Evolutionary conservation across 2,113 vertebrate genomes (phyloP), one percentile per base, ranked within the genome.

Genomic region (Forbesichthys agassizii): DNA sequence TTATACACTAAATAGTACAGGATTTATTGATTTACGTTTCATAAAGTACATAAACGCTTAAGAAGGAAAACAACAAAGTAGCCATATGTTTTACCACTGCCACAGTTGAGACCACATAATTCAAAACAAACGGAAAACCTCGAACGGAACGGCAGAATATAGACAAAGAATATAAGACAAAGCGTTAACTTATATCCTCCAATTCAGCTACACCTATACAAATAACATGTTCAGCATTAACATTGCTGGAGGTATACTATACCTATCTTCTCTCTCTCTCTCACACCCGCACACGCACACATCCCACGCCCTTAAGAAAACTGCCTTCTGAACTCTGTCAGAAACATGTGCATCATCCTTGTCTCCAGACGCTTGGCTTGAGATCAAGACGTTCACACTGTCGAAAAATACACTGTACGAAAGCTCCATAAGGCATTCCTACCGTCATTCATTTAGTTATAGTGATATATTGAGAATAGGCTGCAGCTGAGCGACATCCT

Each of bases 351-450:
- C 82, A 64, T 79, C 80, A 78, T 78, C 68, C 42, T 65, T n/a
- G 64, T 57, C 67, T 84, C 64, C 79, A 83, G 68, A 80, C 59
- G 3, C 57, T 78, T 83, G 78, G 83, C 78, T 58, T 18, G 47
- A 81, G 64, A 86, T 88, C 80, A 81, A 82, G 63, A 75, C 49
- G 48, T 56, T 57, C 52, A 61, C 63, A 64, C 65, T 57, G 8
- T 57, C 57, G 64, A 80, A 71, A 69, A 62, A 48, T 75, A 80
- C 74, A 73, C 81, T 73, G 49, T 55, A 52, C 77, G 64, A 84
- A 84, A 79, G 16, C n/a, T 6, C 46, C 67, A 59, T 65, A 66
- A 75, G 79, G 56, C 64, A 71, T 69, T 72, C 58, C 57, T 59
- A 47, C 74, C 65, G 61, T 66, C 33, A 53, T 58, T 69, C 10